These are phyloP conservation scores for Oreamnos americanus DNA, from an alignment of 2,113 vertebrate species.

Conservation along the genomic window DNA sequence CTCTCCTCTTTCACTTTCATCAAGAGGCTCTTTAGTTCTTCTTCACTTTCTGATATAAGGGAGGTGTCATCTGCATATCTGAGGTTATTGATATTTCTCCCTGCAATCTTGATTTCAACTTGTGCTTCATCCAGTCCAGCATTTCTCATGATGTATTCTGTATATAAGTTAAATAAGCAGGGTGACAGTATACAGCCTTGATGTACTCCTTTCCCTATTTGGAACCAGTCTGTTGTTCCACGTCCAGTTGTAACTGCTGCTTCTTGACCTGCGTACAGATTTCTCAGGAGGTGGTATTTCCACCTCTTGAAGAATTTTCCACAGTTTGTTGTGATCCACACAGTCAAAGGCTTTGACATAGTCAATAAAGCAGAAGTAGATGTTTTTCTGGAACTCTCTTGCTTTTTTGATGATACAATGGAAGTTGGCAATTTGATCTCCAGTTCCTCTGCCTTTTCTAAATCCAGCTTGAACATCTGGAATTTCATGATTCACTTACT, in stretches of 20 bases:
- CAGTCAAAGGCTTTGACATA: not conserved
- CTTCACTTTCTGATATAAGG: not conserved
- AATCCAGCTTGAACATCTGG: not conserved
- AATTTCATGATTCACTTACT: not conserved
- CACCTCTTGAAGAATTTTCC: not conserved
- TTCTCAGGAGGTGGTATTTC: not conserved
- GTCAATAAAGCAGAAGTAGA: not conserved
- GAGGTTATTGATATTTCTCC: not conserved
- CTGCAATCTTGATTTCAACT: not conserved
- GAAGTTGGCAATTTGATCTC: not conserved
- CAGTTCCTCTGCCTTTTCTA: not conserved
- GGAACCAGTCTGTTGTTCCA: not conserved
- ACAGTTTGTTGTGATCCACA: not conserved
- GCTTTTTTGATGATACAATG: rapidly evolving
- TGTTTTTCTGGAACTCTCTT: not conserved
- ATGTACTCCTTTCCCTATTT: not conserved
- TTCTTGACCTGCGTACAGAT: not conserved
- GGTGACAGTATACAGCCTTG: not conserved
- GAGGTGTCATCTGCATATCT: not conserved
- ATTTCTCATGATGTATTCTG: not conserved
- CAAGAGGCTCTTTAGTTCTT: not conserved
- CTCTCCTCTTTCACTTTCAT: not conserved
- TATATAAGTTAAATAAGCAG: not conserved
- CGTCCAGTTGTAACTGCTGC: not conserved
- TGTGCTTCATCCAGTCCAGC: not conserved